These are phyloP conservation scores for Acrobasis repandana DNA, from an alignment of 2,888 invertebrate species.

Conservation along the genomic window DNA sequence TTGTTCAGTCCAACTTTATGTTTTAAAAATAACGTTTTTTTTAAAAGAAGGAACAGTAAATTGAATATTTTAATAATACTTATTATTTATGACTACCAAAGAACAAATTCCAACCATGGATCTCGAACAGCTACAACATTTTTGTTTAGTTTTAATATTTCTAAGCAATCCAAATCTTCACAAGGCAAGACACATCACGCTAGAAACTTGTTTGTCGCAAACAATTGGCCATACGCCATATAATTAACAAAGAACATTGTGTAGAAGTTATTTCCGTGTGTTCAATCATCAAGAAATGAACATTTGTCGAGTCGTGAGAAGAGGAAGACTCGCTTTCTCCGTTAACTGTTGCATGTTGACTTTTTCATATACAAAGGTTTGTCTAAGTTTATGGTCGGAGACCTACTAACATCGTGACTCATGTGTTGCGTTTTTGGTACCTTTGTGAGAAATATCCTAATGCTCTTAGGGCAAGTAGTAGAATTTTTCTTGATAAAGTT, in stretches of 20 bases:
- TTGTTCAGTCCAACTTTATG: too few species aligned
- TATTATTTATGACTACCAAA: too few species aligned
- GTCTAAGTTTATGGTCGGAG: conserved; percentile 25
- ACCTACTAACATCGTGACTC: conserved; percentile 24
- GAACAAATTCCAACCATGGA: too few species aligned
- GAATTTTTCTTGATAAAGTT: neutral
- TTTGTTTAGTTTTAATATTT: too few species aligned
- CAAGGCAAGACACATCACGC: neutral
- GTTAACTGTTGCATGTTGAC: conserved; percentile 50
- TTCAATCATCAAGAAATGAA: conserved; percentile 48
- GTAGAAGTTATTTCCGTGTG: conserved; percentile 44
- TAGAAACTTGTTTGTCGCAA: conserved; percentile 9
- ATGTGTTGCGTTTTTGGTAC: neutral
- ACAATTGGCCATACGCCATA: conserved; percentile 17
- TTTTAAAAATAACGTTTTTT: too few species aligned
- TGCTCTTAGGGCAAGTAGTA: neutral
- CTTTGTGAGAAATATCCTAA: neutral
- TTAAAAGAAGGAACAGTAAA: too few species aligned
- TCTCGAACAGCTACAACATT: too few species aligned
- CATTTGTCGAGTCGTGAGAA: conserved; percentile 66
- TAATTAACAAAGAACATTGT: conserved; percentile 20
- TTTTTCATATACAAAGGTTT: conserved; percentile 45
- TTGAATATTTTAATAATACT: too few species aligned
- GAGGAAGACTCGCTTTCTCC: conserved; percentile 66
- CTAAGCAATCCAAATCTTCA: neutral